These are phyloP conservation scores for Amaurobius ferox DNA, from an alignment of 2,888 invertebrate species.

Conservation along the genomic window DNA sequence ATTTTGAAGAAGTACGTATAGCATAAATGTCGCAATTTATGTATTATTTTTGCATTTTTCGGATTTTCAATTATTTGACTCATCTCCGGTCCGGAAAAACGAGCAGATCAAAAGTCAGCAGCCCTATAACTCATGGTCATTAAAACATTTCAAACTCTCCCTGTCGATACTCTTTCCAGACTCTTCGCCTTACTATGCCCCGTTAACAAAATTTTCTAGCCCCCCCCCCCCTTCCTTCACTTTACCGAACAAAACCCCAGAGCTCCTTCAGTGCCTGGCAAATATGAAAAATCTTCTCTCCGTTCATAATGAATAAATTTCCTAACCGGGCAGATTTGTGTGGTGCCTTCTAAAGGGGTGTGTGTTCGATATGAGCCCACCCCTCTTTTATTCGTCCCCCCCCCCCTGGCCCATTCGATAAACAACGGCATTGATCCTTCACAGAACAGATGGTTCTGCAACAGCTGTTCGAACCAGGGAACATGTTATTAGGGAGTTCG, in stretches of 20 bases:
- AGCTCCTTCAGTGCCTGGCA: constrained; percentile 13
- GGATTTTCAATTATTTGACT: too few relatives aligned
- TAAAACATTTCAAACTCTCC: too few relatives aligned
- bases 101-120: too few relatives aligned
- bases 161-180: background rate
- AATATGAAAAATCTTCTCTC: constrained; percentile 59
- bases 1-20: too few relatives aligned
- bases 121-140: too few relatives aligned
- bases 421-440: constrained; percentile 68
- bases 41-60: too few relatives aligned
- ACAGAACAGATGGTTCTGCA: constrained; percentile 67
- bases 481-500: constrained; percentile 70
- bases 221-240: background rate
- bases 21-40: too few relatives aligned
- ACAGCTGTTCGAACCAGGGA: constrained; percentile 50
- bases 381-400: constrained; percentile 53
- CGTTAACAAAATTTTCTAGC: background rate
- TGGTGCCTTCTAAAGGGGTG: constrained; percentile 31
- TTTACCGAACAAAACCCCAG: background rate
- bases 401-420: constrained; percentile 35
- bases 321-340: constrained; percentile 39
- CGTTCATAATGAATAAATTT: constrained; percentile 66
- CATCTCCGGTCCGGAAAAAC: too few relatives aligned
- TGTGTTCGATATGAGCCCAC: constrained; percentile 52
- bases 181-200: background rate